Evolutionary conservation across 1,140 invertebrate species (phyloP).

Genomic region (Cyclina sinensis): DNA sequence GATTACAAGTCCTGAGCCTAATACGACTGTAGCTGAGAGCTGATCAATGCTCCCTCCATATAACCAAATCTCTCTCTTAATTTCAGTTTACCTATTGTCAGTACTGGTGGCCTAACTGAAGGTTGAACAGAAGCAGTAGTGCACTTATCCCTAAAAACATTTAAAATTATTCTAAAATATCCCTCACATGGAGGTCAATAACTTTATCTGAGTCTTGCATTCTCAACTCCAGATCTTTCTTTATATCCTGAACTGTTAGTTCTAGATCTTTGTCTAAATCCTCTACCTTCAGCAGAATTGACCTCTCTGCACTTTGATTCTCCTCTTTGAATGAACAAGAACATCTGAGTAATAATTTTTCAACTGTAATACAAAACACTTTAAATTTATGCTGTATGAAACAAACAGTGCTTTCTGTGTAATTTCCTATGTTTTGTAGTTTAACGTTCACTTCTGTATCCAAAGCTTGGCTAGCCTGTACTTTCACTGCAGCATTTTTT

Average conservation of each 20-base stretch:
- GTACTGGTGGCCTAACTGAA: too few species aligned
- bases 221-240: not conserved
- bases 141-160: too few species aligned
- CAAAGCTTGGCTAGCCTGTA: too few species aligned
- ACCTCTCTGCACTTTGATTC: not conserved
- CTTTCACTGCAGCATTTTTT: not conserved
- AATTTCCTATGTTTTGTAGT: not conserved
- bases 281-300: not conserved
- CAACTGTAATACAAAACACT: not conserved
- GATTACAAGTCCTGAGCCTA: too few species aligned
- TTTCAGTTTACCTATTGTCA: too few species aligned
- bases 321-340: not conserved
- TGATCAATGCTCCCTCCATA: too few species aligned
- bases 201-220: not conserved
- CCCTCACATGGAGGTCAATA: not conserved
- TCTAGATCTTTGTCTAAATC: not conserved
- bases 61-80: too few species aligned
- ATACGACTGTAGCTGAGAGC: too few species aligned
- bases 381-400: not conserved
- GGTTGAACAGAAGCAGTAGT: too few species aligned
- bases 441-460: not conserved
- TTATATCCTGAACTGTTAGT: not conserved
- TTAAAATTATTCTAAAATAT: not conserved
- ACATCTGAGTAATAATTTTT: not conserved
- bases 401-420: not conserved